These are phyloP conservation scores for Takifugu rubripes DNA, from an alignment of 2,797 vertebrate genomes.

Conservation along the genomic window DNA sequence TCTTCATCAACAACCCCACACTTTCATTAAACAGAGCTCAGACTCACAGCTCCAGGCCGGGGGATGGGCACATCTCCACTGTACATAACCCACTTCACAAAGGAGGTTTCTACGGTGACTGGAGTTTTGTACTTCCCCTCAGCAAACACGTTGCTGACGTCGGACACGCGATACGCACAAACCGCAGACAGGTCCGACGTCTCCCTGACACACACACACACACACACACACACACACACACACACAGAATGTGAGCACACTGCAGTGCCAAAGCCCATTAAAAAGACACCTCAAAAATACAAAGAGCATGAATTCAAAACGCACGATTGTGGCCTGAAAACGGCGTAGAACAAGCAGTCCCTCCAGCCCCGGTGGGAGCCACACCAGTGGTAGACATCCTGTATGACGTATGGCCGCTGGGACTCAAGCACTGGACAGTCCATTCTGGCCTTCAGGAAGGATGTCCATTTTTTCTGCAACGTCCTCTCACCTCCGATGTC, in stretches of 20 bases:
- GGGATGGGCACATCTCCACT: conserved; percentile 74
- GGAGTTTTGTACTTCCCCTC: conserved; percentile 76
- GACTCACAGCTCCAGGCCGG: conserved; percentile 81
- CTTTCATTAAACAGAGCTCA: conserved; percentile 14
- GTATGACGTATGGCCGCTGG: conserved; percentile 74
- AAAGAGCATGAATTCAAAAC: conserved; percentile 35
- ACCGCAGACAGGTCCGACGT: conserved; percentile 71
- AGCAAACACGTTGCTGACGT: conserved; percentile 72
- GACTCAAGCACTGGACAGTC: conserved; percentile 73
- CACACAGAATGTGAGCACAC: conserved; percentile 16
- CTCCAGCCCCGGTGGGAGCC: conserved; percentile 57
- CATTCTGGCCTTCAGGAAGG: conserved; percentile 66
- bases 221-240: conserved; percentile 2
- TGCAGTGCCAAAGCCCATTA: conserved; percentile 16
- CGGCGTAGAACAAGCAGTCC: conserved; percentile 74
- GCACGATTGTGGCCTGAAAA: conserved; percentile 78
- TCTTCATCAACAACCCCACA: conserved; percentile 26
- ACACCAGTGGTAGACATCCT: conserved; percentile 77
- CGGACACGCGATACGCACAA: conserved; percentile 66
- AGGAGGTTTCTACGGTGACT: conserved; percentile 61
- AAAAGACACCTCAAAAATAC: conserved; percentile 3
- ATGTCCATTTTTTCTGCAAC: conserved; percentile 69
- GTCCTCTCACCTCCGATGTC: conserved; percentile 72
- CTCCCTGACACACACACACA: conserved; percentile 45
- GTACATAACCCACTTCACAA: conserved; percentile 76